A percentile compares a stretch with the other conserved stretches of the same genome.
These are phyloP conservation scores for Lacerta agilis DNA, from an alignment of 2,797 vertebrate species.

Conservation along the genomic window DNA sequence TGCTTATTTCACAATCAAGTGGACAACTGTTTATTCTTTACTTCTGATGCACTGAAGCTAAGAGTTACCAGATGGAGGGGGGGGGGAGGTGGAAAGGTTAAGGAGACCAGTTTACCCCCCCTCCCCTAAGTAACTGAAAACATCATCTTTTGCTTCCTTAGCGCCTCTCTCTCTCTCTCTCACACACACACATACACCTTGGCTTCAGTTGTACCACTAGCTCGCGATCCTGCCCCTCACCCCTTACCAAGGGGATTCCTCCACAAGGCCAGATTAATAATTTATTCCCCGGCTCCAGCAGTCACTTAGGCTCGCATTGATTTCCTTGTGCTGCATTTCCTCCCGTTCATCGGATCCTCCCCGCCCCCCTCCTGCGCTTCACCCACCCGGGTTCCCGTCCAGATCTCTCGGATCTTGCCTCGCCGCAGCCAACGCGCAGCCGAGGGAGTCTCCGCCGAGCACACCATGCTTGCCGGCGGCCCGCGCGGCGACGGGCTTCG, in stretches of 20 bases:
- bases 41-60: background rate
- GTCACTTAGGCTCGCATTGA: constrained; percentile 71
- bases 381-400: constrained; percentile 4
- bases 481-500: constrained; percentile 37
- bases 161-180: no score
- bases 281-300: constrained; percentile 73
- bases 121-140: background rate
- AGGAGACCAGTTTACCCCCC: constrained; percentile 18
- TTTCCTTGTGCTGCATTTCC: constrained; percentile 68
- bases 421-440: constrained; percentile 44
- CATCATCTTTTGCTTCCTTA: background rate
- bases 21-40: constrained; percentile 57
- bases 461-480: constrained; percentile 9
- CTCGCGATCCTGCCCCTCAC: constrained; percentile 59
- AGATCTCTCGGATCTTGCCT: constrained; percentile 38
- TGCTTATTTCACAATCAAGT: constrained; percentile 66
- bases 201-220: background rate
- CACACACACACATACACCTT: background rate
- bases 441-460: constrained; percentile 29
- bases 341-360: constrained; percentile 63
- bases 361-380: accelerated
- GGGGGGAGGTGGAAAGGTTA: background rate
- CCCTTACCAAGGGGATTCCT: constrained; percentile 69
- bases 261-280: constrained; percentile 73
- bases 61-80: background rate